Evolutionary conservation across 1,140 invertebrate genomes (phyloP).

Genomic region (Neodiprion fabricii): DNA sequence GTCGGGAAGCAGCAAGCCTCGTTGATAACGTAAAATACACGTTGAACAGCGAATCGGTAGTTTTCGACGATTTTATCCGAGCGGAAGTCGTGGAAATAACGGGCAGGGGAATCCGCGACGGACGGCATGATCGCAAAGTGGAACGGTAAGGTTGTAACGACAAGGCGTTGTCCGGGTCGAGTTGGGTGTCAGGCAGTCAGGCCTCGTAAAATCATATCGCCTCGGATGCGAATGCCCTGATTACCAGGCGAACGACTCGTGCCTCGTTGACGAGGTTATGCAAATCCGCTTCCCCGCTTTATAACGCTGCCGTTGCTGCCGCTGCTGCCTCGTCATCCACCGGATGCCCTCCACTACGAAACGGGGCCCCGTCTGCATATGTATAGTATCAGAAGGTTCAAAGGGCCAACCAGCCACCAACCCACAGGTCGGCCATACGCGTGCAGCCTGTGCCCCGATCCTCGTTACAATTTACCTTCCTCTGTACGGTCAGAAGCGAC

Average conservation of each 20-base stretch:
- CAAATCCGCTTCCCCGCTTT: slow-evolving; percentile 25
- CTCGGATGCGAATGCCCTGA: slow-evolving; percentile 32
- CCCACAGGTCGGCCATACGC: neutral
- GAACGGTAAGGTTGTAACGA: too few relatives aligned
- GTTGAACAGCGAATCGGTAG: too few relatives aligned
- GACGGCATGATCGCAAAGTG: neutral
- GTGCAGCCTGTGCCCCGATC: neutral
- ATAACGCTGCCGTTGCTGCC: neutral
- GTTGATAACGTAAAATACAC: too few relatives aligned
- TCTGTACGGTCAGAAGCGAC: neutral
- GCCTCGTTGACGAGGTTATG: slow-evolving; percentile 37
- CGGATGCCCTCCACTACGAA: slow-evolving; percentile 38
- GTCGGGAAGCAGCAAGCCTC: too few relatives aligned
- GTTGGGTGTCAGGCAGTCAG: too few relatives aligned
- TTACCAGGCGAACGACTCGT: slow-evolving; percentile 26
- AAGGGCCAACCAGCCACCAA: neutral
- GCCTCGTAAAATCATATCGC: slow-evolving; percentile 9
- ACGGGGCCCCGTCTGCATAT: neutral
- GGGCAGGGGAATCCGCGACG: neutral
- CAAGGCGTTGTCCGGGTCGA: too few relatives aligned
- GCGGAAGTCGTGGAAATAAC: too few relatives aligned
- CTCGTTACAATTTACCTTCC: neutral
- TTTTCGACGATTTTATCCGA: too few relatives aligned
- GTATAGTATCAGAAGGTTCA: neutral
- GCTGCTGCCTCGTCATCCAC: slow-evolving; percentile 16